Percentiles rank a stretch among this genome's conserved stretches.
phyloP scores from a whole-genome alignment of 1,140 invertebrate genomes.

The Gonioctena quinquepunctata region DNA sequence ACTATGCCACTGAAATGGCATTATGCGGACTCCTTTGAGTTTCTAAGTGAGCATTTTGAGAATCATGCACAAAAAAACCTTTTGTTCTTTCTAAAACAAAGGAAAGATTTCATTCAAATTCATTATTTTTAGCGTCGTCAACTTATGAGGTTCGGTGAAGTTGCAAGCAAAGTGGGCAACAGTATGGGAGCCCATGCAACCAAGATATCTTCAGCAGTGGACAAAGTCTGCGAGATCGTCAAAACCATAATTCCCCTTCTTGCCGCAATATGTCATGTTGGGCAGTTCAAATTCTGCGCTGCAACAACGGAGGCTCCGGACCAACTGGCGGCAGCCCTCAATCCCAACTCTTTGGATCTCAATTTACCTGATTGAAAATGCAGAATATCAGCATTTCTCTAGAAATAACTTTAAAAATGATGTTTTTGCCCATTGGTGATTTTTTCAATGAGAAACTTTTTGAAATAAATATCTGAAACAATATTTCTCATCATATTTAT shows the following conservation, averaged over 20 bases:
- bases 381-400: too few species aligned
- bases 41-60: background rate
- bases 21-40: background rate
- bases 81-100: too few species aligned
- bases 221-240: slow-evolving; percentile 53
- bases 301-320: slow-evolving; percentile 42
- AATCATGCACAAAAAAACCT: background rate
- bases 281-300: slow-evolving; percentile 52
- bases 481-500: too few species aligned
- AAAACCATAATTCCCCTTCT: slow-evolving; percentile 53
- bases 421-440: too few species aligned
- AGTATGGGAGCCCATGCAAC: slow-evolving; percentile 43
- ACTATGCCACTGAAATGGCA: too few species aligned
- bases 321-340: slow-evolving; percentile 36
- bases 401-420: too few species aligned
- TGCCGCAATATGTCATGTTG: slow-evolving; percentile 52
- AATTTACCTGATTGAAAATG: slow-evolving; percentile 27
- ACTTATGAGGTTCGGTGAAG: slow-evolving; percentile 47
- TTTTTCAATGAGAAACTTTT: too few species aligned
- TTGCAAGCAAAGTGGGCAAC: slow-evolving; percentile 48
- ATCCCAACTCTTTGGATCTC: slow-evolving; percentile 27
- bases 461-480: too few species aligned
- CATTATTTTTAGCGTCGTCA: slow-evolving; percentile 49
- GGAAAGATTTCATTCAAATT: slow-evolving; percentile 3
- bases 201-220: slow-evolving; percentile 46